A percentile compares a stretch with the other conserved stretches of the same genome.
Evolutionary conservation across 2,797 vertebrate species (phyloP).

Genomic region (Etheostoma perlongum): DNA sequence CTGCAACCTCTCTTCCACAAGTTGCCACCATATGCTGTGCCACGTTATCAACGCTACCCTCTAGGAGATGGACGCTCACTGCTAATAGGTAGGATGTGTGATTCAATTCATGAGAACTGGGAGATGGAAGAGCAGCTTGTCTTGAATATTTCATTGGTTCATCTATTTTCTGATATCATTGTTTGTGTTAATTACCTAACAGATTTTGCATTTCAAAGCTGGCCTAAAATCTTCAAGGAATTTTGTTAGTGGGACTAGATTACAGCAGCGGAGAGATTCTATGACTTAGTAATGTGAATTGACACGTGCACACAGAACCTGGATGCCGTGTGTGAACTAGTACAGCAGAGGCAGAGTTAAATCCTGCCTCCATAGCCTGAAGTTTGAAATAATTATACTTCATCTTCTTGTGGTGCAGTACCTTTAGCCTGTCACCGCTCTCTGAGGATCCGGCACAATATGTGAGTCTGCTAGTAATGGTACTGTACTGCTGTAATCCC

Average conservation of each 20-base stretch:
- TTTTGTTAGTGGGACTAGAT: constrained; percentile 36
- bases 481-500: constrained; percentile 53
- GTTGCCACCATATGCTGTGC: constrained; percentile 92
- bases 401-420: constrained; percentile 38
- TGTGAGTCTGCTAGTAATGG: constrained; percentile 50
- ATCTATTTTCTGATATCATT: constrained; percentile 51
- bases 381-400: constrained; percentile 64
- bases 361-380: constrained; percentile 38
- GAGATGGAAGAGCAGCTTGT: constrained; percentile 9
- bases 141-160: constrained; percentile 58
- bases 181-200: constrained; percentile 47
- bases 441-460: constrained; percentile 51
- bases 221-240: constrained; percentile 42
- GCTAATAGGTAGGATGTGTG: constrained; percentile 88
- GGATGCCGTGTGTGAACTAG: constrained; percentile 38
- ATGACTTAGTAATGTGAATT: constrained; percentile 38
- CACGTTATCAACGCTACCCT: constrained; percentile 96
- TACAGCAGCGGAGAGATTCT: constrained; percentile 2
- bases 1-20: constrained; percentile 94
- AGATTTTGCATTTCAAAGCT: constrained; percentile 54
- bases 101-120: constrained; percentile 24
- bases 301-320: constrained; percentile 20
- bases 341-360: constrained; percentile 27
- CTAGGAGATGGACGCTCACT: constrained; percentile 93
- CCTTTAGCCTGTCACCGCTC: constrained; percentile 43